phyloP scores from a whole-genome alignment of 2,113 vertebrate species.

The Bufo bufo region DNA sequence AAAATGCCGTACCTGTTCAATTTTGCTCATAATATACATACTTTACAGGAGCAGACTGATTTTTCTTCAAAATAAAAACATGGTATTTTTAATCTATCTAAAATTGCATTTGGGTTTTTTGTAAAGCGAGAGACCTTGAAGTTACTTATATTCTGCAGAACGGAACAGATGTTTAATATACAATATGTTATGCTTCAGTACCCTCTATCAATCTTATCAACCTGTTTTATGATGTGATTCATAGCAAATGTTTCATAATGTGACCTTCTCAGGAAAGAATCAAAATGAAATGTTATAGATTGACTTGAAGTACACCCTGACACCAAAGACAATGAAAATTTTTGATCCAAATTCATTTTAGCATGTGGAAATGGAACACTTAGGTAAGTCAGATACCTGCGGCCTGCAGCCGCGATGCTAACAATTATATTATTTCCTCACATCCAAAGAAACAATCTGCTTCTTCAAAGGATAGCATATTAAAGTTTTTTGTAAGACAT shows the following conservation, averaged over 20 bases:
- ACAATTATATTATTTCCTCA: conserved; percentile 55
- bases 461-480: conserved; percentile 50
- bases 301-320: conserved; percentile 13
- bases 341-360: conserved; percentile 43
- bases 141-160: background rate
- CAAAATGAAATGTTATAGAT: conserved; percentile 43
- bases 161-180: conserved; percentile 44
- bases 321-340: conserved; percentile 46
- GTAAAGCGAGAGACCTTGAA: background rate
- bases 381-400: conserved; percentile 40
- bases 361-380: conserved; percentile 59
- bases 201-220: conserved; percentile 38
- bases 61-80: background rate
- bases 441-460: conserved; percentile 48
- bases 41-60: background rate
- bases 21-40: background rate
- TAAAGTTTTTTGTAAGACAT: conserved; percentile 44
- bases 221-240: conserved; percentile 45
- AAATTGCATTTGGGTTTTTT: conserved; percentile 5
- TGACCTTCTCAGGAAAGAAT: conserved; percentile 40
- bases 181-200: conserved; percentile 27
- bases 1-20: background rate
- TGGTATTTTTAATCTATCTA: background rate
- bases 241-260: conserved; percentile 47
- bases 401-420: conserved; percentile 27